phyloP scores from a whole-genome alignment of 2,797 vertebrate genomes.

The Pogonophryne albipinna region DNA sequence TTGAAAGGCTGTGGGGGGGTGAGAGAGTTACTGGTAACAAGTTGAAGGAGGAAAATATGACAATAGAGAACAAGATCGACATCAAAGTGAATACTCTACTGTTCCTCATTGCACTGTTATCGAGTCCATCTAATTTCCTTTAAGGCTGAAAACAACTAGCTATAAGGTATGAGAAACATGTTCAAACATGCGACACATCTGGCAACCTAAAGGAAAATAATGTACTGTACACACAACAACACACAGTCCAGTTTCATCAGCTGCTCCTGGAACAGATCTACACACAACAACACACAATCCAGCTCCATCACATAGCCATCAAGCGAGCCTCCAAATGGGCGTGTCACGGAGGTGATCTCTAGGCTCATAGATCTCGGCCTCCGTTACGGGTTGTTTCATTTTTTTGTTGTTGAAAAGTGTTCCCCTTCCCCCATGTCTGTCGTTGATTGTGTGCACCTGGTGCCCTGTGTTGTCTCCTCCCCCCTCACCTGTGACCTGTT shows the following conservation, averaged over 20 bases:
- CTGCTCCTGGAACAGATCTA: too few relatives aligned
- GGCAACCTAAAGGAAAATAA: background rate
- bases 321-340: too few relatives aligned
- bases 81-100: background rate
- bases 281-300: constrained; percentile 51
- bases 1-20: background rate
- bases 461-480: too few relatives aligned
- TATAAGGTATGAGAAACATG: background rate
- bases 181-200: background rate
- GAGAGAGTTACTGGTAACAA: background rate
- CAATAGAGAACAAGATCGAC: background rate
- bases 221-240: background rate
- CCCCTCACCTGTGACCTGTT: too few relatives aligned
- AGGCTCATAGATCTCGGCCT: too few relatives aligned
- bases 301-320: too few relatives aligned
- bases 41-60: background rate
- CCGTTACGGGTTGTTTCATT: too few relatives aligned
- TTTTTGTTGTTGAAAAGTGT: too few relatives aligned
- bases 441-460: too few relatives aligned
- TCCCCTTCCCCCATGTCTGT: too few relatives aligned
- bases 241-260: constrained; percentile 40
- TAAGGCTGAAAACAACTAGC: background rate
- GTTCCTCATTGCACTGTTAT: background rate
- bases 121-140: background rate
- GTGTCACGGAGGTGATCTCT: too few relatives aligned